Conservation (phyloP, 2,888 invertebrate genomes). For the Erebia epiphron region DNA sequence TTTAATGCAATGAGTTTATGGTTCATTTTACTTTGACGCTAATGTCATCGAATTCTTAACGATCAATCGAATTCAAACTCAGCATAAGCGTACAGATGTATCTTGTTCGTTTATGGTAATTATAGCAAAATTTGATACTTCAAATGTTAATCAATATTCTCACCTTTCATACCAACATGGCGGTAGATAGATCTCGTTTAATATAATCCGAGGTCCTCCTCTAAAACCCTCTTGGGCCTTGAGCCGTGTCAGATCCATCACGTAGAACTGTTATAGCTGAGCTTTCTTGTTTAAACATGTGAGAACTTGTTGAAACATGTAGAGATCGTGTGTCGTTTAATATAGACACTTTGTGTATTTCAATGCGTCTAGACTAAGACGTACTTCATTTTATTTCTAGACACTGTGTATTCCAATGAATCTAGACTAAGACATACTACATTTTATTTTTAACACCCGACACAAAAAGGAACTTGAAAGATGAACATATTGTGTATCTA, state of each 20-base stretch:
- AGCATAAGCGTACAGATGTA: too few relatives aligned
- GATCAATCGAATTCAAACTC: too few relatives aligned
- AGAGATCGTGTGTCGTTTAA: background rate
- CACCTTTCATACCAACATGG: conserved; percentile 5
- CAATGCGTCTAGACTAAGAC: background rate
- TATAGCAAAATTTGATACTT: too few relatives aligned
- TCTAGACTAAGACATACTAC: background rate
- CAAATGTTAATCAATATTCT: background rate
- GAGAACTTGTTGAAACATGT: background rate
- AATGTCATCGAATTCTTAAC: too few relatives aligned
- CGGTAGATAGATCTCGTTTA: conserved; percentile 2
- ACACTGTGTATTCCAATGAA: background rate
- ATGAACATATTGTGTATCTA: too few relatives aligned
- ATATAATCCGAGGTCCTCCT: conserved; percentile 11
- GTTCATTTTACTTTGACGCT: too few relatives aligned
- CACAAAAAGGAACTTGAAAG: too few relatives aligned
- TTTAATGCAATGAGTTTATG: too few relatives aligned
- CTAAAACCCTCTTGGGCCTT: conserved; percentile 9
- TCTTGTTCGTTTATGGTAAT: too few relatives aligned
- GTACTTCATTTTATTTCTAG: too few relatives aligned
- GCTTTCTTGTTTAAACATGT: conserved; percentile 16
- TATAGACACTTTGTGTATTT: background rate
- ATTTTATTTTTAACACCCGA: too few relatives aligned
- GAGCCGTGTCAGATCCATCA: conserved; percentile 10
- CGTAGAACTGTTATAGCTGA: conserved; percentile 18